Conservation (phyloP, 2,797 vertebrate species). For the Xiphophorus birchmanni region DNA sequence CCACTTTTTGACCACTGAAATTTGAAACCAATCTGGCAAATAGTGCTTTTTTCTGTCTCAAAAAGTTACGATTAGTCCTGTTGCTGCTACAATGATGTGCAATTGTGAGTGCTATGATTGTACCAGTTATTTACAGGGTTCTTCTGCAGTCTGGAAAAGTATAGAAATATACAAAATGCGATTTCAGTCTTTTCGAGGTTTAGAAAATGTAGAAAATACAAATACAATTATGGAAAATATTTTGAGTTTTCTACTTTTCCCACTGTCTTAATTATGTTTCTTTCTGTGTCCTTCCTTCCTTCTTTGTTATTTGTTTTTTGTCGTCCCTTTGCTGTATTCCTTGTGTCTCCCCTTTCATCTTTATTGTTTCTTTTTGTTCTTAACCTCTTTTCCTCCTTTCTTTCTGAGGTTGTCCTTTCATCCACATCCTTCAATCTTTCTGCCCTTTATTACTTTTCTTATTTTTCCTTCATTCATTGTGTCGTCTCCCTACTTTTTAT, state of each 20-base stretch:
- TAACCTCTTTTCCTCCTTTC: neutral
- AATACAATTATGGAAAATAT: neutral
- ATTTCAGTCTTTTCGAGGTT: neutral
- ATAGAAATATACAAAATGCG: neutral
- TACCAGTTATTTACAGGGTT: neutral
- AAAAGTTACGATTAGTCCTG: neutral
- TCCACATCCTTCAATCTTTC: neutral
- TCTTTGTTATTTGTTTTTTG: neutral
- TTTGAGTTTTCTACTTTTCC: neutral
- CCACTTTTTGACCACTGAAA: neutral
- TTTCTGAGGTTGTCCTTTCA: neutral
- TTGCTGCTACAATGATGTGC: neutral
- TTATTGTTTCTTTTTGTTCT: neutral
- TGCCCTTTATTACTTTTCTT: neutral
- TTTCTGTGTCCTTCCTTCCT: neutral
- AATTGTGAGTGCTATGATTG: neutral
- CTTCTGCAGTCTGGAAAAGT: neutral
- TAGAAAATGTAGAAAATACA: neutral
- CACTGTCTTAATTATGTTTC: neutral
- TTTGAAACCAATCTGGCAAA: neutral
- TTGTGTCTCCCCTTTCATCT: neutral
- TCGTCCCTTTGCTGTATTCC: accelerated
- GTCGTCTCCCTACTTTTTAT: neutral
- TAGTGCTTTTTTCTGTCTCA: neutral
- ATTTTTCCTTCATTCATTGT: neutral